These are phyloP conservation scores for Grapholita molesta DNA, from an alignment of 1,140 invertebrate genomes.

Conservation along the genomic window DNA sequence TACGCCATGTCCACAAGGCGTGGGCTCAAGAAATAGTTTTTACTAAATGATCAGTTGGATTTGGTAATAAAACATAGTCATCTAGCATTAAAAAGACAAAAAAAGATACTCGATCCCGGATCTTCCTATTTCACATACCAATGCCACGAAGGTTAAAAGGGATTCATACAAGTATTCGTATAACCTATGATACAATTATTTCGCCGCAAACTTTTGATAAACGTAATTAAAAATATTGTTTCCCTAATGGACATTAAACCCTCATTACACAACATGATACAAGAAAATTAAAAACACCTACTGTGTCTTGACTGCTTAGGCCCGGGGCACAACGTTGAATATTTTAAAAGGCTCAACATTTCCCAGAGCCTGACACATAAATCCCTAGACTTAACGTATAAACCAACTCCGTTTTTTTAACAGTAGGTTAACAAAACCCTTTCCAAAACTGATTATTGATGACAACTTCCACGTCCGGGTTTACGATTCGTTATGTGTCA, in stretches of 20 bases:
- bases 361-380: constrained; percentile 30
- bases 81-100: too few species aligned
- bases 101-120: too few species aligned
- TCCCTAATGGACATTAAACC: not conserved
- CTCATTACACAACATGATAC: not conserved
- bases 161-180: too few species aligned
- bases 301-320: constrained; percentile 1
- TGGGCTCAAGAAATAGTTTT: too few species aligned
- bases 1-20: too few species aligned
- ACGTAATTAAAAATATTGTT: not conserved
- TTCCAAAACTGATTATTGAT: not conserved
- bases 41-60: too few species aligned
- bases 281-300: not conserved
- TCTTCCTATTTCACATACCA: too few species aligned
- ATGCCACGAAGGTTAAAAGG: too few species aligned
- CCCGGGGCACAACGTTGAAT: constrained; percentile 28
- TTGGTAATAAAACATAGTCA: too few species aligned
- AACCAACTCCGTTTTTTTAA: constrained; percentile 21
- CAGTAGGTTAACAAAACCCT: constrained; percentile 8
- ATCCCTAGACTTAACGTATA: constrained; percentile 24
- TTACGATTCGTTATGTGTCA: too few species aligned
- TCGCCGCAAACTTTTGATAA: not conserved
- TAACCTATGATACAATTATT: not conserved
- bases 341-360: constrained; percentile 37
- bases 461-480: not conserved